phyloP scores from a whole-genome alignment of 2,797 vertebrate genomes.

The Sciurus carolinensis region DNA sequence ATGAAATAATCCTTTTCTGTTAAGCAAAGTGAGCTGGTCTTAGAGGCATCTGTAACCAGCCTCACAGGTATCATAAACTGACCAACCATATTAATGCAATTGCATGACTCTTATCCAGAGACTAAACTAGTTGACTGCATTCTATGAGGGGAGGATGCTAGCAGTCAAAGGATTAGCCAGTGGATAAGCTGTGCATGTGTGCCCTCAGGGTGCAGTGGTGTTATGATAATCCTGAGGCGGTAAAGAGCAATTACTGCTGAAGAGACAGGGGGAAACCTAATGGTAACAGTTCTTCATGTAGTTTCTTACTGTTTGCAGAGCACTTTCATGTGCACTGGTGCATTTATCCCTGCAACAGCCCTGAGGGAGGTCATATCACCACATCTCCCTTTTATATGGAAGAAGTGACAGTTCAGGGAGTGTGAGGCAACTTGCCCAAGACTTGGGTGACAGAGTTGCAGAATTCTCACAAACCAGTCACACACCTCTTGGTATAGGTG shows the following conservation, averaged over 20 bases:
- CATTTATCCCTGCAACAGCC: neutral
- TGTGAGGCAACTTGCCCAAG: neutral
- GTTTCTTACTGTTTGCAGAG: neutral
- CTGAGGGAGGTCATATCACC: neutral
- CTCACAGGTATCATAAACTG: neutral
- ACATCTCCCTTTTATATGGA: neutral
- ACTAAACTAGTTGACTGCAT: neutral
- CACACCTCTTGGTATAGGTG: neutral
- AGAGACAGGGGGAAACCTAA: neutral
- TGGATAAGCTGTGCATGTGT: neutral
- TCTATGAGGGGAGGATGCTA: neutral
- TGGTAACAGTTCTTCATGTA: neutral
- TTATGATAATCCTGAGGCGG: neutral
- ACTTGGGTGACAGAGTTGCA: neutral
- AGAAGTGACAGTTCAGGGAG: slow-evolving; percentile 9
- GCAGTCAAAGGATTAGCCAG: neutral
- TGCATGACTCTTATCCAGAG: neutral
- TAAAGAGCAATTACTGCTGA: neutral
- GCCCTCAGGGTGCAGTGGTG: neutral
- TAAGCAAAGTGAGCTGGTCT: neutral
- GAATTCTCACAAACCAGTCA: neutral
- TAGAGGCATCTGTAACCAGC: neutral
- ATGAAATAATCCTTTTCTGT: neutral
- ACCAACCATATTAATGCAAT: neutral
- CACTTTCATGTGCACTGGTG: neutral